Percentiles rank a stretch among this genome's conserved stretches.
These are phyloP conservation scores for Aporophyla lueneburgensis DNA, from an alignment of 2,888 invertebrate species.

Conservation along the genomic window DNA sequence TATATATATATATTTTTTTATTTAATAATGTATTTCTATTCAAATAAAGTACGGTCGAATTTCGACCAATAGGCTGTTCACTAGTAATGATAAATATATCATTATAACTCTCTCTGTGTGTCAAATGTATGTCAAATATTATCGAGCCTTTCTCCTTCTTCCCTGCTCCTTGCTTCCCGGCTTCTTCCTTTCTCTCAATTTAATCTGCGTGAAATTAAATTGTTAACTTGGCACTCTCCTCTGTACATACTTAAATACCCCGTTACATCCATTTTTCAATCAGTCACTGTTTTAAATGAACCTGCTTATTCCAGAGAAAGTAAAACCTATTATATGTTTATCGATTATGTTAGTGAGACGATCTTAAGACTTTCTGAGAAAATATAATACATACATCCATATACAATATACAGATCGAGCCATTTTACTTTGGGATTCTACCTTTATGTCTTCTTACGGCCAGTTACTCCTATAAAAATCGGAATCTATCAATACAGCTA, in stretches of 20 bases:
- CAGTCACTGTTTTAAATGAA: background rate
- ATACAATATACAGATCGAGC: no score
- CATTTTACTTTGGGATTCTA: background rate
- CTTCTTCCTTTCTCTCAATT: background rate
- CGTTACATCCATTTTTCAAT: background rate
- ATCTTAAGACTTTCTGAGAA: background rate
- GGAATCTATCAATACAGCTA: background rate
- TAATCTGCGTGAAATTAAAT: background rate
- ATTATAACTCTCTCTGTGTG: no score
- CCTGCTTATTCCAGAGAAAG: background rate
- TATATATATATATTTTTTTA: no score
- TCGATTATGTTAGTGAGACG: background rate
- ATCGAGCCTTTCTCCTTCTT: no score
- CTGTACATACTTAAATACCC: background rate
- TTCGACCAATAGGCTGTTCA: no score
- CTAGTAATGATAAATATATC: no score
- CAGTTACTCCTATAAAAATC: background rate
- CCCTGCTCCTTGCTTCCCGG: no score
- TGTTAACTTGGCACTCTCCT: background rate
- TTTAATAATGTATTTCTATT: no score
- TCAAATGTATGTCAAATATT: no score
- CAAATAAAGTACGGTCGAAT: no score
- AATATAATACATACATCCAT: background rate
- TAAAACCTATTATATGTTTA: background rate
- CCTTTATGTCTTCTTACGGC: background rate